These are phyloP conservation scores for Volucella inflata DNA, from an alignment of 2,888 invertebrate species.

Conservation along the genomic window DNA sequence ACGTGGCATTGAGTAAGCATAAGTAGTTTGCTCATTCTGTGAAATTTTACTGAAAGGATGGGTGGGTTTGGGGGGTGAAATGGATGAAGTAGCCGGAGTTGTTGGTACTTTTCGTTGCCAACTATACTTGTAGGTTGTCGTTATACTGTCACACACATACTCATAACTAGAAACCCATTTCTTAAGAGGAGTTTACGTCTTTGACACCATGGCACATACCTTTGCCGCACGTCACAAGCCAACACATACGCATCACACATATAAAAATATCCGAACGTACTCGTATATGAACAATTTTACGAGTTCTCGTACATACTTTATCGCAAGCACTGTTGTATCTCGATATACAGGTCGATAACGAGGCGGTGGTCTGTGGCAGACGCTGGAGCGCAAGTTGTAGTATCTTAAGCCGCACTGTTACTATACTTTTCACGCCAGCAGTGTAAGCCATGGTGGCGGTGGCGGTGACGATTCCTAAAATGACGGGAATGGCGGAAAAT, in stretches of 20 bases:
- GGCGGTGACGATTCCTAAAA: slow-evolving; percentile 46
- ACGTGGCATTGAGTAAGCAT: slow-evolving; percentile 72
- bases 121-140: slow-evolving; percentile 41
- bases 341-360: background rate
- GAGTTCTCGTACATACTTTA: slow-evolving; percentile 43
- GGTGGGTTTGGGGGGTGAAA: too few species aligned
- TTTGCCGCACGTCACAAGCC: background rate
- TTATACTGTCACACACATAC: slow-evolving; percentile 41
- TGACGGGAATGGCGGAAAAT: slow-evolving; percentile 73
- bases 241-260: background rate
- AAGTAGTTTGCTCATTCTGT: slow-evolving; percentile 73
- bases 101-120: slow-evolving; percentile 43
- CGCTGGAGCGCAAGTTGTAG: slow-evolving; percentile 7
- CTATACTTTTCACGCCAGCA: background rate
- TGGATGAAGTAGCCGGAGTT: background rate
- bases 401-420: slow-evolving; percentile 22
- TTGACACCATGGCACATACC: slow-evolving; percentile 58
- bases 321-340: slow-evolving; percentile 40
- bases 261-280: slow-evolving; percentile 6
- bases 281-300: slow-evolving; percentile 70
- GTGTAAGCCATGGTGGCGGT: slow-evolving; percentile 5
- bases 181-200: slow-evolving; percentile 55
- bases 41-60: background rate
- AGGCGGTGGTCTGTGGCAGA: slow-evolving; percentile 15
- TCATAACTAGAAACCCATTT: slow-evolving; percentile 59